These are phyloP conservation scores for Chelmon rostratus DNA, from an alignment of 2,797 vertebrate genomes.

Conservation along the genomic window DNA sequence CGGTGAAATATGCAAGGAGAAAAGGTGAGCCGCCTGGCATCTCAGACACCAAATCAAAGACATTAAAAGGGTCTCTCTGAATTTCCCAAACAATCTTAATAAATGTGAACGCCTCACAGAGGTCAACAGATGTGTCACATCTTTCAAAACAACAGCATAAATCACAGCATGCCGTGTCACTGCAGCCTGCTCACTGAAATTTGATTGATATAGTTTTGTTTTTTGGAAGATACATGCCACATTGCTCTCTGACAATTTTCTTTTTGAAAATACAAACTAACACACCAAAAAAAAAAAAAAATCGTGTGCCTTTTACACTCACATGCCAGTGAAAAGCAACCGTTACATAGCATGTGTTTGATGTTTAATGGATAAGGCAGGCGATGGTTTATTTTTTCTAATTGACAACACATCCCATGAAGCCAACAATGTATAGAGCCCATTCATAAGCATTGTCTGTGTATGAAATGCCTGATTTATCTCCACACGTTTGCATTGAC, in stretches of 20 bases:
- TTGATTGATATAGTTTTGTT: conserved; percentile 15
- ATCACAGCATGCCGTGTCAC: conserved; percentile 8
- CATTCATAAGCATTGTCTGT: not conserved
- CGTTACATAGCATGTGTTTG: not conserved
- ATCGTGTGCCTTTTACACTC: not conserved
- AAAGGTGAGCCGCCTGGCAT: conserved; percentile 37
- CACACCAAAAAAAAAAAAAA: too few species aligned
- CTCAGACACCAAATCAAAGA: conserved; percentile 37
- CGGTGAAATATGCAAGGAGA: conserved; percentile 3
- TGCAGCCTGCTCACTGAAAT: not conserved
- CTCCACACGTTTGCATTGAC: too few species aligned
- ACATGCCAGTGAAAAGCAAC: not conserved
- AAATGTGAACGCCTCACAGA: conserved; percentile 14
- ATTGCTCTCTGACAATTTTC: not conserved
- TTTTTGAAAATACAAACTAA: not conserved
- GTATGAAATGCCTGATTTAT: not conserved
- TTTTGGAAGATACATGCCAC: not conserved
- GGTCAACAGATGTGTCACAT: conserved; percentile 28
- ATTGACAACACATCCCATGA: not conserved
- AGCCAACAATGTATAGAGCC: not conserved
- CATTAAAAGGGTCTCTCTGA: conserved; percentile 26
- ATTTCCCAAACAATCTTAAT: conserved; percentile 26
- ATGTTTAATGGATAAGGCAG: not conserved
- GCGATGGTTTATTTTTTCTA: not conserved
- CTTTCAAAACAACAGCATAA: conserved; percentile 42